phyloP scores from a whole-genome alignment of 2,888 invertebrate species.

The Empis stercorea region DNA sequence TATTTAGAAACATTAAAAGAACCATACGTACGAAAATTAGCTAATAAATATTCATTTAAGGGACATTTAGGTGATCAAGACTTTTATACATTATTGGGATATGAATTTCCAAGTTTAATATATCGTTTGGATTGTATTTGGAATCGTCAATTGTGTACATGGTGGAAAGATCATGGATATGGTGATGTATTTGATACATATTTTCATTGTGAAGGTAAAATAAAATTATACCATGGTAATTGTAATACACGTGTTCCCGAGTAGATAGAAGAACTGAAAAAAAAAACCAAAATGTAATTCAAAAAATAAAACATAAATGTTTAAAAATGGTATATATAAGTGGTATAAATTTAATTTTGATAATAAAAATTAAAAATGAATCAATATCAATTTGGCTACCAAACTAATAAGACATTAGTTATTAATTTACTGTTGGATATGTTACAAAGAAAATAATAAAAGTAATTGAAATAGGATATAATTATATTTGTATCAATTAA shows the following conservation, averaged over 20 bases:
- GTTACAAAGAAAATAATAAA: no score
- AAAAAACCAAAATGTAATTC: neutral
- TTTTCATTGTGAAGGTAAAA: slow-evolving; percentile 50
- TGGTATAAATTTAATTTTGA: no score
- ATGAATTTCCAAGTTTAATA: slow-evolving; percentile 57
- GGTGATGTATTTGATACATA: slow-evolving; percentile 57
- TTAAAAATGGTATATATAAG: no score
- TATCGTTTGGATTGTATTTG: slow-evolving; percentile 62
- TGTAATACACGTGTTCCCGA: slow-evolving; percentile 57
- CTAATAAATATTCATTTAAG: slow-evolving; percentile 49
- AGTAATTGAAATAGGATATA: no score
- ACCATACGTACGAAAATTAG: slow-evolving; percentile 41
- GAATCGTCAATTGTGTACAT: slow-evolving; percentile 69
- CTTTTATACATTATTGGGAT: slow-evolving; percentile 58
- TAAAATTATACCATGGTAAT: slow-evolving; percentile 61
- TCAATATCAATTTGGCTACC: no score
- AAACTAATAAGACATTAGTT: no score
- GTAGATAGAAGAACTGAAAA: slow-evolving; percentile 13
- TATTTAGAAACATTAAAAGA: slow-evolving; percentile 45
- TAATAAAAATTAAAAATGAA: no score
- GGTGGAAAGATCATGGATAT: slow-evolving; percentile 69
- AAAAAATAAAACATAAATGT: neutral
- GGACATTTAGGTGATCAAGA: slow-evolving; percentile 76
- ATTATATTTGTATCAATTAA: no score
- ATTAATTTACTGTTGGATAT: no score